Evolutionary conservation across 2,888 invertebrate genomes (phyloP).

Genomic region (Metallyticus violacea): DNA sequence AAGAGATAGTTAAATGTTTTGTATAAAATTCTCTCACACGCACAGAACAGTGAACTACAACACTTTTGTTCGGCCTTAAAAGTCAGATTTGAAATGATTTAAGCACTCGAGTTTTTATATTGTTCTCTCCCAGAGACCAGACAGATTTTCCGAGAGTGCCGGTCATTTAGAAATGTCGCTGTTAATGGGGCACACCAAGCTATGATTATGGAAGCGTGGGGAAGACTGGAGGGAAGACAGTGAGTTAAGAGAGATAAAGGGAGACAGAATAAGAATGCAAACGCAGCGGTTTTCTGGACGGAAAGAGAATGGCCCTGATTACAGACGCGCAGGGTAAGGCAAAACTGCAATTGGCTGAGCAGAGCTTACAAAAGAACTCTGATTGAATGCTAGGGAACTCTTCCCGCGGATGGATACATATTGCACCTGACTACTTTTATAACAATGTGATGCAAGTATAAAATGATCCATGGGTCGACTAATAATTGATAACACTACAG

Average conservation of each 20-base stretch:
- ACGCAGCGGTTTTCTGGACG: neutral
- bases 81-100: too few relatives aligned
- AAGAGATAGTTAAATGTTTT: too few relatives aligned
- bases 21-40: too few relatives aligned
- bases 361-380: neutral
- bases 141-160: neutral
- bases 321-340: neutral
- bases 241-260: neutral
- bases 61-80: too few relatives aligned
- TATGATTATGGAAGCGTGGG: neutral
- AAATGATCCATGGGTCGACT: too few relatives aligned
- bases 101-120: neutral
- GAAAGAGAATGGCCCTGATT: constrained; percentile 1
- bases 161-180: neutral
- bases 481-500: too few relatives aligned
- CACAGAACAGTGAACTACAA: too few relatives aligned
- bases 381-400: neutral
- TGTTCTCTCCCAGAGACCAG: neutral
- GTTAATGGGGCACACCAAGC: neutral
- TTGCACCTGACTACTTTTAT: too few relatives aligned
- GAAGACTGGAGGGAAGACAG: neutral
- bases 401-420: neutral
- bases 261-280: neutral
- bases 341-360: neutral
- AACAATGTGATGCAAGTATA: too few relatives aligned